Conservation (phyloP, 2,797 vertebrate species). For the Vireo griseus region DNA sequence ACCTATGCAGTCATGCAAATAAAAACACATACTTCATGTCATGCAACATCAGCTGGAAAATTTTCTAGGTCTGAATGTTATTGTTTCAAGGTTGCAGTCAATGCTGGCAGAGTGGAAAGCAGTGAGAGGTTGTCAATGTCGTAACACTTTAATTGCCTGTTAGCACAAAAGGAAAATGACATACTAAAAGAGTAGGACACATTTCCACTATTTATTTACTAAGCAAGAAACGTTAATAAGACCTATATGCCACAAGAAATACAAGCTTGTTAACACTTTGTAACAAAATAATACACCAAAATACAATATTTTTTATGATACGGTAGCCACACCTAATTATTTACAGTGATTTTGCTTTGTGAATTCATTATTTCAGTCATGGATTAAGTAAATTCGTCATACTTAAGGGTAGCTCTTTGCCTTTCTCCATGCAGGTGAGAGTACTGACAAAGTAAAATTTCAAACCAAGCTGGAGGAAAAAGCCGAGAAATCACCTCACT, state of each 20-base stretch:
- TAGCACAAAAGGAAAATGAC: conserved; percentile 18
- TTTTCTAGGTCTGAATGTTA: conserved; percentile 8
- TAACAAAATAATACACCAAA: not conserved
- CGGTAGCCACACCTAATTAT: not conserved
- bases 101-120: not conserved
- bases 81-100: conserved; percentile 24
- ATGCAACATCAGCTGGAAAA: conserved; percentile 13
- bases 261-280: not conserved
- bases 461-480: not conserved
- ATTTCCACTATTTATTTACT: conserved; percentile 25
- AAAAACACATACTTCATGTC: conserved; percentile 15
- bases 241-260: not conserved
- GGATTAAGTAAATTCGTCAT: not conserved
- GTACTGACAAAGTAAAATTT: not conserved
- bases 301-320: not conserved
- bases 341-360: not conserved
- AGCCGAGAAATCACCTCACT: not conserved
- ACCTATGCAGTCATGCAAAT: conserved; percentile 38
- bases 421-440: not conserved
- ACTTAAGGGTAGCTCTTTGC: not conserved
- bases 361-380: not conserved
- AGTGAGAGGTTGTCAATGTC: not conserved
- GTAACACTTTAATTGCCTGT: conserved; percentile 29
- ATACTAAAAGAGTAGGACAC: not conserved
- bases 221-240: conserved; percentile 1